Evolutionary conservation across 2,113 vertebrate genomes (phyloP).

Genomic region (Hippoglossus stenolepis): DNA sequence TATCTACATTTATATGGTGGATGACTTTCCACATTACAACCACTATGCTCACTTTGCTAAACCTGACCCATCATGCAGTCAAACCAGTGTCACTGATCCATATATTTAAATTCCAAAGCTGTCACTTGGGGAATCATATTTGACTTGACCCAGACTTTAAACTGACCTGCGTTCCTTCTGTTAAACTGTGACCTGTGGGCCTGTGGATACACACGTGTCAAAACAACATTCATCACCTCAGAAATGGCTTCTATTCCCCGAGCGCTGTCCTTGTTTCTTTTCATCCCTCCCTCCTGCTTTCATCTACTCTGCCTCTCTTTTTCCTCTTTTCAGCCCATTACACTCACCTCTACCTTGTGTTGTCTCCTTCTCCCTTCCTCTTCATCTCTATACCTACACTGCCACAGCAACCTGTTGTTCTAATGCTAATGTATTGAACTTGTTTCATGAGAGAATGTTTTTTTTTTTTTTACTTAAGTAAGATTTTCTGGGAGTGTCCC

Average conservation of each 20-base stretch:
- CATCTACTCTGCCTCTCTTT: slow-evolving; percentile 13
- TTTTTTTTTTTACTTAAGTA: too few species aligned
- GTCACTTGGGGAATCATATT: slow-evolving; percentile 63
- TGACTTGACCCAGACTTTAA: slow-evolving; percentile 60
- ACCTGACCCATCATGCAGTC: slow-evolving; percentile 2
- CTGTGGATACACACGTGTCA: slow-evolving; percentile 69
- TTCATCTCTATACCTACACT: too few species aligned
- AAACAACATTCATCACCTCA: slow-evolving; percentile 76
- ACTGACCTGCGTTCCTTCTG: slow-evolving; percentile 58
- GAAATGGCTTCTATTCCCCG: slow-evolving; percentile 30
- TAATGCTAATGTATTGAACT: neutral
- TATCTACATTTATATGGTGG: neutral
- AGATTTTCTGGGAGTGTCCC: too few species aligned
- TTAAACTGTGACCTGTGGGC: slow-evolving; percentile 59
- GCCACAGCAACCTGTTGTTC: too few species aligned
- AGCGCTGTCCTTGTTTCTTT: slow-evolving; percentile 36
- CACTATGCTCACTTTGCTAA: neutral
- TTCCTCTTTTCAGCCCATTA: neutral
- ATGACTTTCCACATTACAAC: neutral
- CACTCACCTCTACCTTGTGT: neutral
- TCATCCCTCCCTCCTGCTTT: slow-evolving; percentile 14
- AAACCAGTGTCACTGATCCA: slow-evolving; percentile 13
- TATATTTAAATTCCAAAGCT: slow-evolving; percentile 32
- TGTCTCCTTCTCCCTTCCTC: neutral
- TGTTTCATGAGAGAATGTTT: neutral